Conservation (phyloP, 2,888 invertebrate species). For the Clunio marinus region DNA sequence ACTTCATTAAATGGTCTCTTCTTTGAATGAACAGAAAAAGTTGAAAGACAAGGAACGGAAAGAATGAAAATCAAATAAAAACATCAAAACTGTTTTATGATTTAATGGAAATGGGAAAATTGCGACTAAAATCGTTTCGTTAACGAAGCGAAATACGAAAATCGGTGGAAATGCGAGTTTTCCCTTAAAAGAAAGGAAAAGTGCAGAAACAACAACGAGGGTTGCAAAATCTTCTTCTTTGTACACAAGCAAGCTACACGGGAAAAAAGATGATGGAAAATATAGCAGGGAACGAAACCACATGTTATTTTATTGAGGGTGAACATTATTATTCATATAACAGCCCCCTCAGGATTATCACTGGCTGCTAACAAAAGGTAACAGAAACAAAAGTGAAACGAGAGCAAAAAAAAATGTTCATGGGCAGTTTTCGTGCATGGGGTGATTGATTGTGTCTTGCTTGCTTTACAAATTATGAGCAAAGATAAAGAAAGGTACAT, state of each 20-base stretch:
- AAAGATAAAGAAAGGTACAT: too few relatives aligned
- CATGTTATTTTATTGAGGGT: conserved; percentile 38
- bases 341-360: conserved; percentile 25
- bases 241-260: neutral
- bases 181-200: neutral
- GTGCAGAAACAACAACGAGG: neutral
- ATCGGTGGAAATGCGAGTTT: neutral
- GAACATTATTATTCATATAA: conserved; percentile 35
- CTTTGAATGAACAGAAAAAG: too few relatives aligned
- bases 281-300: conserved; percentile 37
- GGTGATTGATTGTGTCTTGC: conserved; percentile 4
- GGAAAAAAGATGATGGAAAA: neutral
- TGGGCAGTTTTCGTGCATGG: neutral
- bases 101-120: conserved; percentile 17
- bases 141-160: conserved; percentile 1
- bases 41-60: conserved; percentile 8
- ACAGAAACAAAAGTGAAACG: neutral
- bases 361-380: neutral
- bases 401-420: neutral
- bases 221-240: conserved; percentile 24
- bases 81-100: conserved; percentile 9
- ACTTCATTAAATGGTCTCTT: too few relatives aligned
- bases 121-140: conserved; percentile 13
- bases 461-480: neutral
- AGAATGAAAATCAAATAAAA: conserved; percentile 1